Evolutionary conservation across 2,888 invertebrate genomes (phyloP).

Genomic region (Rhingia rostrata): DNA sequence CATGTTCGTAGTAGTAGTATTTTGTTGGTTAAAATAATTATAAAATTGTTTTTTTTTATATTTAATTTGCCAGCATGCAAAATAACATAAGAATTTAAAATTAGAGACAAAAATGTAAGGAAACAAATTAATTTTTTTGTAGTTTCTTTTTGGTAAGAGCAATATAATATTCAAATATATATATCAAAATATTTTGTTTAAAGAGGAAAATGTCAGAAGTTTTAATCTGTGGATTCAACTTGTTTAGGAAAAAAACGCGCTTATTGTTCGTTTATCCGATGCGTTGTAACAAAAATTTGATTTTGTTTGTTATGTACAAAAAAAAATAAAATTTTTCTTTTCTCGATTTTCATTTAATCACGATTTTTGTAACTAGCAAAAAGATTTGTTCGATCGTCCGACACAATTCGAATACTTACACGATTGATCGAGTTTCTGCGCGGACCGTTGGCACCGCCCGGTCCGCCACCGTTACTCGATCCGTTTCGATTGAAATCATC

Average conservation of each 20-base stretch:
- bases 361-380: constrained; percentile 83
- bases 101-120: constrained; percentile 61
- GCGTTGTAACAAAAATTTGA: constrained; percentile 64
- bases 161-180: constrained; percentile 41
- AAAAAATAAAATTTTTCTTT: constrained; percentile 65
- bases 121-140: constrained; percentile 69
- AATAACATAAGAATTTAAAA: constrained; percentile 75
- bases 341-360: constrained; percentile 78
- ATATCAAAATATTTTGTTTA: constrained; percentile 6
- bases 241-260: constrained; percentile 32
- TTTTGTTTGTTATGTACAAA: constrained; percentile 52
- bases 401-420: constrained; percentile 83
- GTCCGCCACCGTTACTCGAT: constrained; percentile 76
- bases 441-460: constrained; percentile 77
- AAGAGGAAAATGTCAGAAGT: constrained; percentile 57
- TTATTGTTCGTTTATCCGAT: constrained; percentile 30
- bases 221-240: constrained; percentile 45
- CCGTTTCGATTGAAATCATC: constrained; percentile 83
- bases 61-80: constrained; percentile 77
- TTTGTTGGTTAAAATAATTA: constrained; percentile 68
- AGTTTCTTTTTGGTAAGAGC: constrained; percentile 30
- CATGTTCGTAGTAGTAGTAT: constrained; percentile 64
- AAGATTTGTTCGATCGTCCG: constrained; percentile 81
- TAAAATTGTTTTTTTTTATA: constrained; percentile 55
- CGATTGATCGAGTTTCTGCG: constrained; percentile 83